These are phyloP conservation scores for Otus sunia DNA, from an alignment of 2,113 vertebrate species.

Conservation along the genomic window DNA sequence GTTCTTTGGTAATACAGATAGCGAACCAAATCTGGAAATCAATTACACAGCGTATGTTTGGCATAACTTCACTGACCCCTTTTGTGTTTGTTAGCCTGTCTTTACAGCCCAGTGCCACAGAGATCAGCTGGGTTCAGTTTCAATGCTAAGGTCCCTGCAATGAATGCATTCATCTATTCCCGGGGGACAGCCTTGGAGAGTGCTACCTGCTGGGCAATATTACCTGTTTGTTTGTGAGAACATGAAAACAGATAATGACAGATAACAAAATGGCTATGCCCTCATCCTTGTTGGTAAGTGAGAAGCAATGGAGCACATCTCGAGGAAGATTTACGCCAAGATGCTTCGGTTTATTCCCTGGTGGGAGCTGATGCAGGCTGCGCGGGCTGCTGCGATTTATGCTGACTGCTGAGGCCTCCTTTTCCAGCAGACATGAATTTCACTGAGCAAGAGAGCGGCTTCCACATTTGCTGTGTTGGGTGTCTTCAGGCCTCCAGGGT, in stretches of 20 bases:
- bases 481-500: not conserved
- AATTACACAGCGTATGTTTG: not conserved
- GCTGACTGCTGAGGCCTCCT: not conserved
- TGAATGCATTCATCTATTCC: not conserved
- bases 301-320: not conserved
- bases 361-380: not conserved
- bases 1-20: conserved; percentile 4
- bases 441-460: not conserved
- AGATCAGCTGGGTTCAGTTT: not conserved
- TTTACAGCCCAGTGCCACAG: not conserved
- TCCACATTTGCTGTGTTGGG: not conserved
- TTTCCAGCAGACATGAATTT: conserved; percentile 2
- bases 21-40: not conserved
- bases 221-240: conserved; percentile 34
- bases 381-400: not conserved
- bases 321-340: not conserved
- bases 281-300: not conserved
- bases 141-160: not conserved
- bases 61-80: not conserved
- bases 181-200: not conserved
- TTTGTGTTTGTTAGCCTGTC: not conserved
- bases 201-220: conserved; percentile 38
- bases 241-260: conserved; percentile 34
- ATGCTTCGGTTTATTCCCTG: conserved; percentile 1
- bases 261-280: conserved; percentile 20